Conservation (phyloP, 2,113 vertebrate genomes). For the Megaceryle torquata region DNA sequence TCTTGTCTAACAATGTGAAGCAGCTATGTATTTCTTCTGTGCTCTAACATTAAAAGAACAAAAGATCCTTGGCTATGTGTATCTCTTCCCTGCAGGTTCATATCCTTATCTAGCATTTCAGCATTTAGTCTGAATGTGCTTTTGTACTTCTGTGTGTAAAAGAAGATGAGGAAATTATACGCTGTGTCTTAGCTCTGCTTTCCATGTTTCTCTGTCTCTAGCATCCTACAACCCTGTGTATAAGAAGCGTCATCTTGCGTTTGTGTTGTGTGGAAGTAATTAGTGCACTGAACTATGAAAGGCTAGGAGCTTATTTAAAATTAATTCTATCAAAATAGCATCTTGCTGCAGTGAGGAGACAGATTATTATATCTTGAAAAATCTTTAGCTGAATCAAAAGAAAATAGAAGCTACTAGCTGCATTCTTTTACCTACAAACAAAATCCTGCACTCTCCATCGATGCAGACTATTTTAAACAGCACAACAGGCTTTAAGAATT, state of each 20-base stretch:
- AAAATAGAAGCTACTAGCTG: background rate
- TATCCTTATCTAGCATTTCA: background rate
- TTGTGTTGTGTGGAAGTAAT: constrained; percentile 48
- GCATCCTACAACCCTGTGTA: background rate
- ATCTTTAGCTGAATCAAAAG: background rate
- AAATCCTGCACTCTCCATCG: background rate
- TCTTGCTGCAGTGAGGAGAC: constrained; percentile 16
- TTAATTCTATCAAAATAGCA: constrained; percentile 46
- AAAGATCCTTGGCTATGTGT: background rate
- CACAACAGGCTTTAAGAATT: background rate
- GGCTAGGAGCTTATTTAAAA: constrained; percentile 55
- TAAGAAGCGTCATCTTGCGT: background rate
- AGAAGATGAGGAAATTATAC: background rate
- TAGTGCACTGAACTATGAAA: constrained; percentile 46
- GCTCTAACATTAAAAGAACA: background rate
- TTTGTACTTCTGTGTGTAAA: background rate
- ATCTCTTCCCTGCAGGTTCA: background rate
- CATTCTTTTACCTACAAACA: background rate
- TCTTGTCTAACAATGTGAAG: background rate
- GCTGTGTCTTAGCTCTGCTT: background rate
- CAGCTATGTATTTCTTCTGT: background rate
- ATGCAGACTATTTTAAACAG: background rate
- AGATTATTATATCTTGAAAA: background rate
- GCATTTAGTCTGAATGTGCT: background rate
- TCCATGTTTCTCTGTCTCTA: background rate